Evolutionary conservation across 2,888 invertebrate species (phyloP).

Genomic region (Heliconius erato): DNA sequence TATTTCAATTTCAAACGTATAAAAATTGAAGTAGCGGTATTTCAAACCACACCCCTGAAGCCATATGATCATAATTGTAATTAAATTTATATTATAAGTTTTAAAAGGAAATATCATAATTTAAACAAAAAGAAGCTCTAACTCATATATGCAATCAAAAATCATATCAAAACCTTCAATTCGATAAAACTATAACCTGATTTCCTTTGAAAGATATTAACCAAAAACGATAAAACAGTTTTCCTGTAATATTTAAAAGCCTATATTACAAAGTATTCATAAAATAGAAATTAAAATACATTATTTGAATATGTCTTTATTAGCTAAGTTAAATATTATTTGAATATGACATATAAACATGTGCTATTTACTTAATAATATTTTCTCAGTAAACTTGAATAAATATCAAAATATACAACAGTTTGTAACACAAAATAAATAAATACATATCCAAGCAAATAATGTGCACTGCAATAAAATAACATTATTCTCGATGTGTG

Average conservation of each 20-base stretch:
- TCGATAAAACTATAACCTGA: too few relatives aligned
- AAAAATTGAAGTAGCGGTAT: too few relatives aligned
- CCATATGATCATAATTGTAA: too few relatives aligned
- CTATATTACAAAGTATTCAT: neutral
- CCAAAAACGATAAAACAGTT: neutral
- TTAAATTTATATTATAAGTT: too few relatives aligned
- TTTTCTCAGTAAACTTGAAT: neutral
- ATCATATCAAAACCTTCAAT: too few relatives aligned
- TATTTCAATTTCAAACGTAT: neutral
- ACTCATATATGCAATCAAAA: too few relatives aligned
- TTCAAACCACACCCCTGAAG: too few relatives aligned
- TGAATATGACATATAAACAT: neutral
- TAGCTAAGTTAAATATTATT: neutral
- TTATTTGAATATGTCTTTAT: neutral
- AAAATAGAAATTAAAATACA: neutral
- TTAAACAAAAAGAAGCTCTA: too few relatives aligned
- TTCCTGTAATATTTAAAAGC: neutral
- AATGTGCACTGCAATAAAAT: neutral
- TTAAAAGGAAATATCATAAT: too few relatives aligned
- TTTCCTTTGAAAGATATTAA: neutral
- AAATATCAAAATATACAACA: neutral
- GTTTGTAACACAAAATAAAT: constrained; percentile 10
- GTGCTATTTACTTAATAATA: neutral
- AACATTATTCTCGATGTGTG: neutral
- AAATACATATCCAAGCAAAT: neutral